phyloP scores from a whole-genome alignment of 2,888 invertebrate genomes.

The Microdon myrmicae region DNA sequence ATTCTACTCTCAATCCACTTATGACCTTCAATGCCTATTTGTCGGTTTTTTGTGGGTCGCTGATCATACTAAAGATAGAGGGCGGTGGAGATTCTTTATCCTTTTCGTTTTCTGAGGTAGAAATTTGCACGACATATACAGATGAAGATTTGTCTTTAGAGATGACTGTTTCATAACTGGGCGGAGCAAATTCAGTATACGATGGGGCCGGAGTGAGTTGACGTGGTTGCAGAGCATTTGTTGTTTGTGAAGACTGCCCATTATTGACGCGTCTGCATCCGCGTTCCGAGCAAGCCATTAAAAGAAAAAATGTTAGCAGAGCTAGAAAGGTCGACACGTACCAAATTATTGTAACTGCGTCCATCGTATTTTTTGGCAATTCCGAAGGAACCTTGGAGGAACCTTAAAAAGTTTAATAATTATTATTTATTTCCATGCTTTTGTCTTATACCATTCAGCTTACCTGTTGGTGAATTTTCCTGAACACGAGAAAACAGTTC shows the following conservation, averaged over 20 bases:
- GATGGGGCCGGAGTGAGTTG: conserved; percentile 65
- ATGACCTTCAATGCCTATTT: conserved; percentile 12
- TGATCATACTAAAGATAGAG: conserved; percentile 59
- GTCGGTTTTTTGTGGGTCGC: conserved; percentile 59
- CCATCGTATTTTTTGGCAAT: conserved; percentile 65
- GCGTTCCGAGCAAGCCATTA: conserved; percentile 66
- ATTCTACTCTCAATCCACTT: conserved; percentile 9
- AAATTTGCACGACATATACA: conserved; percentile 63
- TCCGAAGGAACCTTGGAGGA: conserved; percentile 45
- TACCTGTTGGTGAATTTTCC: too few relatives aligned
- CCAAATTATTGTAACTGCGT: conserved; percentile 65
- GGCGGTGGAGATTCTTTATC: conserved; percentile 46
- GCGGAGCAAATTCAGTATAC: conserved; percentile 66
- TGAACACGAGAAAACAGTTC: too few relatives aligned
- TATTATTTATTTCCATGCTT: too few relatives aligned
- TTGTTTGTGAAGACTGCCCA: conserved; percentile 2
- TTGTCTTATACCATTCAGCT: too few relatives aligned
- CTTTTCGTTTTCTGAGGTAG: conserved; percentile 33
- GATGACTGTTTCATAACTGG: conserved; percentile 65
- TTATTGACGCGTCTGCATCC: conserved; percentile 55
- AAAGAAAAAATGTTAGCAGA: conserved; percentile 64
- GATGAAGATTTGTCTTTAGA: conserved; percentile 59
- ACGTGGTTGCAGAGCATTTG: conserved; percentile 39
- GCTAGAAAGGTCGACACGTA: conserved; percentile 66
- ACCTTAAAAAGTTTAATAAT: too few relatives aligned